Evolutionary conservation across 2,797 vertebrate species (phyloP).

Genomic region (Sebastes miniatus): DNA sequence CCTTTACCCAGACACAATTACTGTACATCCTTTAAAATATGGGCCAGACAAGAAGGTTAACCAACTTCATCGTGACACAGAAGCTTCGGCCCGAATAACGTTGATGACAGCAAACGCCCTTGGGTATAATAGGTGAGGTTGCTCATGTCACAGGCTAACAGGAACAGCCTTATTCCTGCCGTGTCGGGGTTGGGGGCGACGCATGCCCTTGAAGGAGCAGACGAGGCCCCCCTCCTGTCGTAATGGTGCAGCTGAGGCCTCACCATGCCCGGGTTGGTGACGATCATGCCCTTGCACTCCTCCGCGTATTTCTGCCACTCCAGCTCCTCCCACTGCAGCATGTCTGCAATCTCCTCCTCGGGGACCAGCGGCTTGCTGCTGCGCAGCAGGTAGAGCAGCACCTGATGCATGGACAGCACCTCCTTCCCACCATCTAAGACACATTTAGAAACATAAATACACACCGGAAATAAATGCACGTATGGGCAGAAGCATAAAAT

Average conservation of each 20-base stretch:
- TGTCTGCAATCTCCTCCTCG: constrained; percentile 96
- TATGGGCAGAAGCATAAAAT: neutral
- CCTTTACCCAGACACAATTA: constrained; percentile 55
- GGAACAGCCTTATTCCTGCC: constrained; percentile 30
- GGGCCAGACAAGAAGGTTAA: constrained; percentile 44
- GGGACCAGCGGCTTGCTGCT: constrained; percentile 94
- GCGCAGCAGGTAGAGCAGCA: constrained; percentile 93
- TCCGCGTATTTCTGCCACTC: constrained; percentile 99
- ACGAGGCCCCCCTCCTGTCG: constrained; percentile 34
- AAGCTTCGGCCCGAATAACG: constrained; percentile 16
- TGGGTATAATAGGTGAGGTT: constrained; percentile 62
- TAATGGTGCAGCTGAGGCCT: constrained; percentile 21
- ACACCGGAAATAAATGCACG: neutral
- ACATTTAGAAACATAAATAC: neutral
- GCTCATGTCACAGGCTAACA: constrained; percentile 54
- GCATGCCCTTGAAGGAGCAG: constrained; percentile 49
- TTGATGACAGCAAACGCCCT: constrained; percentile 53
- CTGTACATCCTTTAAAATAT: constrained; percentile 45
- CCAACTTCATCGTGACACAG: constrained; percentile 49
- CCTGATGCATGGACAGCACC: constrained; percentile 99
- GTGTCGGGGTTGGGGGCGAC: constrained; percentile 14
- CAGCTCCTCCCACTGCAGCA: constrained; percentile 98
- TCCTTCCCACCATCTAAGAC: constrained; percentile 94
- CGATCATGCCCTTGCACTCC: constrained; percentile 99
- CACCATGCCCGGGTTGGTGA: constrained; percentile 98